A percentile compares a stretch with the other conserved stretches of the same genome.
Conservation (phyloP, 1,140 invertebrate species). For the Onthophagus taurus region DNA sequence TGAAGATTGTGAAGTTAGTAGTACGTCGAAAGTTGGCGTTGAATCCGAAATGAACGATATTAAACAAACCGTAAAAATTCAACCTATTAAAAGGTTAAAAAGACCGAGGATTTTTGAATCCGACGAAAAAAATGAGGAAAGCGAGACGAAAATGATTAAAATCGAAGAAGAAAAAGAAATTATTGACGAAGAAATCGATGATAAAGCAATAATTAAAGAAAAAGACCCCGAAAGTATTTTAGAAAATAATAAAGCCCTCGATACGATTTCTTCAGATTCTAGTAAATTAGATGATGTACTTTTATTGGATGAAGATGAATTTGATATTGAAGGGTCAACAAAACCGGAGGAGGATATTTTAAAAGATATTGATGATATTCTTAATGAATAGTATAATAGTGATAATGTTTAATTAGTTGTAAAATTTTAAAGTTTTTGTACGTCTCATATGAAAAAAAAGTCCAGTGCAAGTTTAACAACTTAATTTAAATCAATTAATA, state of each 20-base stretch:
- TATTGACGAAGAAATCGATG: not conserved
- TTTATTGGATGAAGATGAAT: slow-evolving; percentile 29
- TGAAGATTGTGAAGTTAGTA: slow-evolving; percentile 23
- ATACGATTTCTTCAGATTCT: not conserved
- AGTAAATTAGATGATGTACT: slow-evolving; percentile 27
- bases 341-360: slow-evolving; percentile 33
- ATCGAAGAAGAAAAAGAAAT: not conserved
- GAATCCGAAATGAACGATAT: slow-evolving; percentile 10
- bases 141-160: not conserved
- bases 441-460: no score
- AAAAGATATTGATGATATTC: slow-evolving; percentile 31
- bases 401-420: not conserved
- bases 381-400: slow-evolving; percentile 22
- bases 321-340: slow-evolving; percentile 24
- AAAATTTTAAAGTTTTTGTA: no score
- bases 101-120: not conserved
- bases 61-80: slow-evolving; percentile 3
- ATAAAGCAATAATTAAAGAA: not conserved
- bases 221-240: not conserved
- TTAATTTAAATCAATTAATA: no score
- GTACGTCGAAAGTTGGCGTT: slow-evolving; percentile 22
- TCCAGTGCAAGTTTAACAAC: no score
- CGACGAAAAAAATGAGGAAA: slow-evolving; percentile 6
- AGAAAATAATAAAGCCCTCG: slow-evolving; percentile 8
- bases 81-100: slow-evolving; percentile 9